phyloP scores from a whole-genome alignment of 2,797 vertebrate genomes.

The Erpetoichthys calabaricus region DNA sequence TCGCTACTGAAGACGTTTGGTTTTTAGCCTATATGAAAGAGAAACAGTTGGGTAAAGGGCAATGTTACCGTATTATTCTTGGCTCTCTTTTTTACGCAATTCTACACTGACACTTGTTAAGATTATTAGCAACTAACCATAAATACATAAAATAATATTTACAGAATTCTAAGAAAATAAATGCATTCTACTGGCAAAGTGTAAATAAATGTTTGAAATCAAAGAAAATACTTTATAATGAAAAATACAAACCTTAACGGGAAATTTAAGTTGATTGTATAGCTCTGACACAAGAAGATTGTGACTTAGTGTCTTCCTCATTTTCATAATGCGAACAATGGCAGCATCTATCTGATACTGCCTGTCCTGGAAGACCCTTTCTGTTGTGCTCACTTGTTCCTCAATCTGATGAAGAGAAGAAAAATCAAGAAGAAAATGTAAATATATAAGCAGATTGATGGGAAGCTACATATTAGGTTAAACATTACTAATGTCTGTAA shows the following conservation, averaged over 20 bases:
- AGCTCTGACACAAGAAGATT: constrained; percentile 83
- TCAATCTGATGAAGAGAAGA: constrained; percentile 54
- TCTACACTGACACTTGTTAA: not conserved
- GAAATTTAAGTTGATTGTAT: constrained; percentile 88
- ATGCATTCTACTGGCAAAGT: too few relatives aligned
- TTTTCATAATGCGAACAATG: constrained; percentile 88
- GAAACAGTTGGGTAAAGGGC: too few relatives aligned
- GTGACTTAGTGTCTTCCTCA: constrained; percentile 84
- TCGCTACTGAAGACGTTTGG: too few relatives aligned
- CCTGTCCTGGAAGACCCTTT: constrained; percentile 81
- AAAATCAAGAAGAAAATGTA: not conserved
- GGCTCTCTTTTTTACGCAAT: not conserved
- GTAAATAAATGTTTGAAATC: not conserved
- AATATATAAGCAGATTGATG: too few relatives aligned
- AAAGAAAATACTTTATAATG: not conserved
- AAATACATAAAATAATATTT: too few relatives aligned
- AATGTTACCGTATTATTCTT: too few relatives aligned
- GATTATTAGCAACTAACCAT: too few relatives aligned
- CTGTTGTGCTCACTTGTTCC: constrained; percentile 83
- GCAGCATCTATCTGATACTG: constrained; percentile 90
- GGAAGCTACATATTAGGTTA: too few relatives aligned
- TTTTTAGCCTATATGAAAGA: too few relatives aligned
- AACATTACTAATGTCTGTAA: too few relatives aligned
- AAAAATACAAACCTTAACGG: constrained; percentile 61
- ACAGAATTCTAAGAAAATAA: too few relatives aligned